Base-by-base conservation (phyloP, 64 coral and sea anemone species). In the Pocillopora damicornis region DNA sequence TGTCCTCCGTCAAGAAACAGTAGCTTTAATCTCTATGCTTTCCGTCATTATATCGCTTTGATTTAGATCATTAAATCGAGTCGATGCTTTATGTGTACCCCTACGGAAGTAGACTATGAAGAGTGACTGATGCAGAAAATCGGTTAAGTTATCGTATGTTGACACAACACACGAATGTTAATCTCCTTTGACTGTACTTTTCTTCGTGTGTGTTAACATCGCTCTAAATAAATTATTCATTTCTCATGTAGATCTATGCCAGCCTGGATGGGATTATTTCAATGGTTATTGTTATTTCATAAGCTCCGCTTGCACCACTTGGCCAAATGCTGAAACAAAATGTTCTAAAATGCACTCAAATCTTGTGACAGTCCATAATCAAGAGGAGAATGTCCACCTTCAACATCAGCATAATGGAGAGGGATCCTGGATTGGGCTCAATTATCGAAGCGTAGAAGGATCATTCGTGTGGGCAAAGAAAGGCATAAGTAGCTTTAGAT, bases 221-320 rank as follows among this genome's bases (percentile, higher is more conserved):
- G 30, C 30, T 30, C 30, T 30, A 30, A 0, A 51, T 2, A 2
- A 51, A 2, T 7, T 51, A 51, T 51, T 51, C 7, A 51, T 7
- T 4, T 51, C 7, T 8, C n/a, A 11, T 16, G 10, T 25, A 92
- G 90, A 87, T 36, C 68, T 92, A 75, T 92, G 90, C 72, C 4
- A 79, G 20, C 83, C 75, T 11, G 90, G 83, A 11, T 92, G 90
- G 90, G 80, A 76, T 7, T 92, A 87, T 63, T 92, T 92, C 59
- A 77, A 86, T 30, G 83, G 90, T 6, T 38, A 87, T 12, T 92
- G 90, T 35, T 79, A 73, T 35, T 11, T 45, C 11, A 74, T 35
- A 25, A 87, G 38, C 25, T 51, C 9, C 1, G 25, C 76, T 16
- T 87, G 90, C 79, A 57, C 81, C 0, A 92, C 76, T 15, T 92